Conservation (phyloP, 2,888 invertebrate species). For the Aphodius sticticus region DNA sequence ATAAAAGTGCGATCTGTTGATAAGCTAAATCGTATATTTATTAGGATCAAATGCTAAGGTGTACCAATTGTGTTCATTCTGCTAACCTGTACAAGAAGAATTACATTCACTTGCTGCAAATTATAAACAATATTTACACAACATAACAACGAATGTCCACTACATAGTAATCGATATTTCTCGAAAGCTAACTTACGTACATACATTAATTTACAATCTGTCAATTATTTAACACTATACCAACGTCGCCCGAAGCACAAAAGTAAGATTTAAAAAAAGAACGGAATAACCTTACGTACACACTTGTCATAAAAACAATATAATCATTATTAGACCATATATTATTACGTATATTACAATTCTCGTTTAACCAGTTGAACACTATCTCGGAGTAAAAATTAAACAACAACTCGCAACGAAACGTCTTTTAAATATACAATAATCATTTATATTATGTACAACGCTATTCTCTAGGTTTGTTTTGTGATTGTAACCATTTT, state of each 20-base stretch:
- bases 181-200: slow-evolving; percentile 41
- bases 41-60: slow-evolving; percentile 56
- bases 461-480: slow-evolving; percentile 11
- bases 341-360: neutral
- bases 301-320: neutral
- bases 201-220: slow-evolving; percentile 52
- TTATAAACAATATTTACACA: slow-evolving; percentile 49
- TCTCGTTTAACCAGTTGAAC: neutral
- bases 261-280: neutral
- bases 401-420: slow-evolving; percentile 5
- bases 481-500: slow-evolving; percentile 30
- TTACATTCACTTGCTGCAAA: slow-evolving; percentile 54
- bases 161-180: slow-evolving; percentile 19
- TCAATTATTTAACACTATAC: neutral
- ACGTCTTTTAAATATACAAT: slow-evolving; percentile 11
- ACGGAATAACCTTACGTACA: slow-evolving; percentile 4
- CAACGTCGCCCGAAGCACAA: neutral
- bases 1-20: slow-evolving; percentile 11
- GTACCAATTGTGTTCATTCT: slow-evolving; percentile 53
- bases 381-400: slow-evolving; percentile 4
- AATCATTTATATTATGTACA: slow-evolving; percentile 9
- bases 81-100: slow-evolving; percentile 57
- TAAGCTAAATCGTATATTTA: slow-evolving; percentile 55
- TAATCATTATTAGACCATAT: neutral
- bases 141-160: slow-evolving; percentile 54